phyloP scores from a whole-genome alignment of 2,113 vertebrate genomes.

The Oxyura jamaicensis region DNA sequence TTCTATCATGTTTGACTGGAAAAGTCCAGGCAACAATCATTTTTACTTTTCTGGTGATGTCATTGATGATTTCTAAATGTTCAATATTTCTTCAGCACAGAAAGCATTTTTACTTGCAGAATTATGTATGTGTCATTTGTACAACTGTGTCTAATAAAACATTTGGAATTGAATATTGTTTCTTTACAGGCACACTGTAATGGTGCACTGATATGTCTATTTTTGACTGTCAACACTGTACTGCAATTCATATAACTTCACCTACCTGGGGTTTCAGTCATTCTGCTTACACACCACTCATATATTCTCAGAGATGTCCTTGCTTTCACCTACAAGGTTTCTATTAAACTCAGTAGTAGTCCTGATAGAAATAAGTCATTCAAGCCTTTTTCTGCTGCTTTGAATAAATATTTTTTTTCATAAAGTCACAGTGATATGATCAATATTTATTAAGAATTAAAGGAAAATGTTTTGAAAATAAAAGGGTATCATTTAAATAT shows the following conservation, averaged over 20 bases:
- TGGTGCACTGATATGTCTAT: background rate
- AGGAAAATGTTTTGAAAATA: background rate
- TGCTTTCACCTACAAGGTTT: background rate
- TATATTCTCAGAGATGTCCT: background rate
- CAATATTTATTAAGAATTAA: background rate
- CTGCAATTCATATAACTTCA: background rate
- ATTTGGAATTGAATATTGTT: background rate
- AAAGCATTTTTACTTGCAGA: background rate
- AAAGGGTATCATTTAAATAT: background rate
- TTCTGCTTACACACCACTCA: background rate
- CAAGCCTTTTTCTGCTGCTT: background rate
- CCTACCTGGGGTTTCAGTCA: background rate
- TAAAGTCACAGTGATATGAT: background rate
- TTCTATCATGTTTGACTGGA: background rate
- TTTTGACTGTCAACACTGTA: background rate
- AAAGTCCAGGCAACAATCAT: background rate
- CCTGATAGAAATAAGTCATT: background rate
- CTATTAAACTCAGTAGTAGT: background rate
- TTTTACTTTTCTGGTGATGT: background rate
- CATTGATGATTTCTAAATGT: background rate
- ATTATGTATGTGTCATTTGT: background rate
- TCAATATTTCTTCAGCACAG: background rate
- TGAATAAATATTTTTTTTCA: background rate
- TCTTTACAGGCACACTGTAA: background rate
- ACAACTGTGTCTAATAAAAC: background rate